Conservation (phyloP, 2,888 invertebrate genomes). For the Agonopterix alstromeriana region DNA sequence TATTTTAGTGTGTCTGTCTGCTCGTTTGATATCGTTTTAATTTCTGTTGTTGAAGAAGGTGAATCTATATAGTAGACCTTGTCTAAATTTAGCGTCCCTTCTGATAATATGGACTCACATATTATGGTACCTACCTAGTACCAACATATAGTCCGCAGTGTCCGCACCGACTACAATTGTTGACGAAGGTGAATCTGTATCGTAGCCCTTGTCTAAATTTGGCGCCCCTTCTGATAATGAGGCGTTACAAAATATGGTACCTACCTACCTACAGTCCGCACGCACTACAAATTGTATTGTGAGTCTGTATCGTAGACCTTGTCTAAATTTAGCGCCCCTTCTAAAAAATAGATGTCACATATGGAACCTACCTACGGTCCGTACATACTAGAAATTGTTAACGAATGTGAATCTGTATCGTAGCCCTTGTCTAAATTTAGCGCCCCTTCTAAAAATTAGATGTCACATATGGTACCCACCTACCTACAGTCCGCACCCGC, state of each 20-base stretch:
- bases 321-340: not conserved
- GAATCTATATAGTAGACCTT: too few species aligned
- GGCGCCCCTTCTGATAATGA: not conserved
- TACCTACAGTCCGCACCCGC: conserved; percentile 7
- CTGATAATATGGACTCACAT: too few species aligned
- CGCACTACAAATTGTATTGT: not conserved
- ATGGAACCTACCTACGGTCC: not conserved
- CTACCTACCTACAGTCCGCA: conserved; percentile 6
- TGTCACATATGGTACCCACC: conserved; percentile 6
- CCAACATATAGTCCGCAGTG: not conserved
- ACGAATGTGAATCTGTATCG: too few species aligned
- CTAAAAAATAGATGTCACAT: not conserved
- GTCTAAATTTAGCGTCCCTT: too few species aligned
- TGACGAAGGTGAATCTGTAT: too few species aligned
- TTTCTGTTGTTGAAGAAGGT: too few species aligned
- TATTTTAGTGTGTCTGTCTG: too few species aligned
- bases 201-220: not conserved
- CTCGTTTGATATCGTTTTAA: too few species aligned
- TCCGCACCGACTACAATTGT: not conserved
- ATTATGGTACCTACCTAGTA: not conserved
- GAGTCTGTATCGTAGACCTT: not conserved
- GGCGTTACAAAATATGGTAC: conserved; percentile 7
- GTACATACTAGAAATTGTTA: not conserved
- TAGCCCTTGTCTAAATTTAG: not conserved
- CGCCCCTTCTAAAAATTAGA: conserved; percentile 1